Base-by-base conservation (phyloP, 2,888 invertebrate species). In the Scelioninae gen. 1 region DNA sequence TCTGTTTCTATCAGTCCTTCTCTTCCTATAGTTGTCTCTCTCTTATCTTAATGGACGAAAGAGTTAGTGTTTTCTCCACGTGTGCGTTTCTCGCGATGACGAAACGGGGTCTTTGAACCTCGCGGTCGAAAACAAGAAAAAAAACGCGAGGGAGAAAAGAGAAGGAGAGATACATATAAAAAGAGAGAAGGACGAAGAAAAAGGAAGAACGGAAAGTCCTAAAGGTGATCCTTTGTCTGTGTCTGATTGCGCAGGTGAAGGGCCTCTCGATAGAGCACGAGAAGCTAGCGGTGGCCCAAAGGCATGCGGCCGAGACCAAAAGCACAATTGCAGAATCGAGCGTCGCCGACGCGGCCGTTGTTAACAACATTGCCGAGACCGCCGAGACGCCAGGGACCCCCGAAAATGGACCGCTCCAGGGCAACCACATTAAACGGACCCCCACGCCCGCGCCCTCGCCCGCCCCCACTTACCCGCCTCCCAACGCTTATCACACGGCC, bases 211-310 rank as follows among this genome's bases (percentile, higher is more conserved):
- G 31, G 23, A 62, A 23, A 58, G 65, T 76, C 58, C 63, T 47
- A 55, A 62, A 79, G 71, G 68, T 84, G 71, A 82, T 82, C 72
- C 63, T 84, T 84, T 84, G 74, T 81, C 55, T 55, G 75, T 75
- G 66, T 66, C 38, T 75, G 84, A 76, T 81, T 82, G 88, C 88
- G 88, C 88, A 95, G 95, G 96, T 96, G 58, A 96, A 96, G 93
- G 96, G 96, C 85, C 93, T 96, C 90, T 96, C 96, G 90, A 95
- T 96, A 89, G 96, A 96, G 92, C 95, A 96, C 88, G 96, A 95
- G 89, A 95, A 94, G 89, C 89, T 95, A 88, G 94, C 94, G 47
- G 94, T 94, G 85, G 94, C 94, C 79, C 94, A 94, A 87, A 93
- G 93, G 88, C 93, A 93, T 85, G 91, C 89, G 63, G 90, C 90